Evolutionary conservation across 2,888 invertebrate genomes (phyloP), one percentile per base, ranked within the genome.

Genomic region (Tuta absoluta): DNA sequence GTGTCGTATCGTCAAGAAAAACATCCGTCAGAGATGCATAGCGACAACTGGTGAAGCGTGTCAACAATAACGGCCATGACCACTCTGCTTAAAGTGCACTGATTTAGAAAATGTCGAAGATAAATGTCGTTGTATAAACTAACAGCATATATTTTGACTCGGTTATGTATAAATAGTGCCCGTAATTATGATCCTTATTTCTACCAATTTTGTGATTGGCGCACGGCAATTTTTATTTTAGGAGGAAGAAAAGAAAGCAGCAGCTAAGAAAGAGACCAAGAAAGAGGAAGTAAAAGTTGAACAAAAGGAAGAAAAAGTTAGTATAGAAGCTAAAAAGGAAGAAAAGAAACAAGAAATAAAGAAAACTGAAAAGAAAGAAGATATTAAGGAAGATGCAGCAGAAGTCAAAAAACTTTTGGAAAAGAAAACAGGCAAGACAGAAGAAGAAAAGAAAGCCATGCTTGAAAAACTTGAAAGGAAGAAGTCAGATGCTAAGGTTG

Each of bases 401-500:
- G 93, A 93, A 75, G 87, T 92, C 33, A 91, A 88, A 70, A 89
- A 85, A 69, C 74, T 88, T 63, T 74, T 89, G 45, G 87, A 91
- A 77, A 89, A 86, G 79, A 89, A 92, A 81, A 88, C 90, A 17
- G 82, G 88, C 19, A 91, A 91, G 70, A 89, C 92, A 59, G 92
- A 91, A 73, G 89, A 89, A 76, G 90, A 92, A 74, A 91, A 92
- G 80, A 91, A 88, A 66, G 82, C 88, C 65, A 86, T 91, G 70
- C 84, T 93, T 19, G 93, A 93, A 72, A 87, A 89, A 78, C 79
- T 89, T 19, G 92, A 91, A 70, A 89, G 86, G 66, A 93, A 93
- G 73, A 93, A 93, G 70, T 85, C 89, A 64, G 72, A 79, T n/a
- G 66, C 72, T 73, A 45, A 87, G 87, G 78, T 83, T 68, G 89